A percentile compares a stretch with the other conserved stretches of the same genome.
Evolutionary conservation across 2,888 invertebrate genomes (phyloP).

Genomic region (Lordiphosa fenestrarum): DNA sequence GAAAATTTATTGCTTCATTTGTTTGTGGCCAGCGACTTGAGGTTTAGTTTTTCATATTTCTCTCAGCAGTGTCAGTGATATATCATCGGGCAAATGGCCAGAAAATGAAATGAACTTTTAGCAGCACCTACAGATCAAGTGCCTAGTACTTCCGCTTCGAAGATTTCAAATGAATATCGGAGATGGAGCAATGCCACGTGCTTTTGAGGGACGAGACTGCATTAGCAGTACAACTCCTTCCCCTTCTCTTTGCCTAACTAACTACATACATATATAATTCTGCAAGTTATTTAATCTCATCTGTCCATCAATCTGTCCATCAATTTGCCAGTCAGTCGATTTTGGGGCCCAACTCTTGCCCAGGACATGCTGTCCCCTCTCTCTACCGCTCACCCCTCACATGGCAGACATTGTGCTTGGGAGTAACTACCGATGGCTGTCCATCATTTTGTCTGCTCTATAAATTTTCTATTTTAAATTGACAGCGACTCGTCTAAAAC

Average conservation of each 20-base stretch:
- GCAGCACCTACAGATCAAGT: conserved; percentile 29
- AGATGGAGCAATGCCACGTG: conserved; percentile 61
- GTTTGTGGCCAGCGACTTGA: conserved; percentile 53
- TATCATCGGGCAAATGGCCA: conserved; percentile 54
- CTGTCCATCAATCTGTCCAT: conserved; percentile 81
- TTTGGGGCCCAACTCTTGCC: conserved; percentile 23
- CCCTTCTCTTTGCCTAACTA: conserved; percentile 39
- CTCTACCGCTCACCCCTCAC: conserved; percentile 16
- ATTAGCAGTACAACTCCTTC: conserved; percentile 21
- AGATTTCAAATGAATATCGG: conserved; percentile 18
- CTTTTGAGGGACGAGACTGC: conserved; percentile 70
- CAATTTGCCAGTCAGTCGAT: conserved; percentile 77
- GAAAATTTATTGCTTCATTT: conserved; percentile 78
- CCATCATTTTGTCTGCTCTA: conserved; percentile 79
- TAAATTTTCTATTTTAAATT: conserved; percentile 79
- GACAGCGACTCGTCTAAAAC: conserved; percentile 77
- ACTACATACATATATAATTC: conserved; percentile 53
- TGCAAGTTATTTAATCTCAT: conserved; percentile 80
- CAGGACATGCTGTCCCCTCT: conserved; percentile 21
- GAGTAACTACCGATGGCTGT: conserved; percentile 74
- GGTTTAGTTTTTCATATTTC: conserved; percentile 65
- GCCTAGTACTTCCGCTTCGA: conserved; percentile 12
- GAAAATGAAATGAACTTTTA: conserved; percentile 20
- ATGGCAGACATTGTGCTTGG: conserved; percentile 35
- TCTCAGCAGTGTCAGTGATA: conserved; percentile 73